These are phyloP conservation scores for Chalcis sispes DNA, from an alignment of 2,888 invertebrate genomes.

Conservation along the genomic window DNA sequence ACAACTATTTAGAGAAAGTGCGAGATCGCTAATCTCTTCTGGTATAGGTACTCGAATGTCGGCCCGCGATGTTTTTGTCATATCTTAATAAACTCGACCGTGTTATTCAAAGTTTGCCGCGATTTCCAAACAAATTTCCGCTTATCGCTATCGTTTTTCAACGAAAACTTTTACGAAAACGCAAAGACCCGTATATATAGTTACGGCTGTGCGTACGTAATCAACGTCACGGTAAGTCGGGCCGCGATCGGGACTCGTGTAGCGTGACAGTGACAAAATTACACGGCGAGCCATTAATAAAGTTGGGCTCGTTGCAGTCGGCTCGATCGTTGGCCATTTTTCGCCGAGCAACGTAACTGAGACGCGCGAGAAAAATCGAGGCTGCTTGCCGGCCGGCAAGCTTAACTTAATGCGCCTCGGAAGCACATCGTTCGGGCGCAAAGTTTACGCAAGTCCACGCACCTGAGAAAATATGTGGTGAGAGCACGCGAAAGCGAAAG, in stretches of 20 bases:
- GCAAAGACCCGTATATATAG: too few species aligned
- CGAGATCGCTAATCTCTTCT: background rate
- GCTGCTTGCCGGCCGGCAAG: background rate
- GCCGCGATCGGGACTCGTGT: too few species aligned
- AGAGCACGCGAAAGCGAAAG: conserved; percentile 19
- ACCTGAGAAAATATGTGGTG: background rate
- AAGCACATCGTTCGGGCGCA: background rate
- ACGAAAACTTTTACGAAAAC: too few species aligned
- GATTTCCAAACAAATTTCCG: too few species aligned
- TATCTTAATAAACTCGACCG: conserved; percentile 5
- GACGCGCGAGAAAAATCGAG: background rate
- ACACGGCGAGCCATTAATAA: too few species aligned
- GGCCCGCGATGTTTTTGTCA: conserved; percentile 10
- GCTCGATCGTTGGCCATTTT: too few species aligned
- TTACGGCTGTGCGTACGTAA: too few species aligned
- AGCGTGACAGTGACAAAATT: too few species aligned
- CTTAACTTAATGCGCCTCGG: background rate
- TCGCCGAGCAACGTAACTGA: background rate
- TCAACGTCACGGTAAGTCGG: too few species aligned
- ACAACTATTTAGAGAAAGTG: conserved; percentile 20
- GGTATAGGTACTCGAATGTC: background rate
- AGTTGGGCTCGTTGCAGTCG: too few species aligned
- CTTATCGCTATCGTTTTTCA: too few species aligned
- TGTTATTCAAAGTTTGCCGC: background rate
- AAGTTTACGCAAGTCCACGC: conserved; percentile 9